Base-by-base conservation (phyloP, 2,888 invertebrate species). In the Clostera curtula region DNA sequence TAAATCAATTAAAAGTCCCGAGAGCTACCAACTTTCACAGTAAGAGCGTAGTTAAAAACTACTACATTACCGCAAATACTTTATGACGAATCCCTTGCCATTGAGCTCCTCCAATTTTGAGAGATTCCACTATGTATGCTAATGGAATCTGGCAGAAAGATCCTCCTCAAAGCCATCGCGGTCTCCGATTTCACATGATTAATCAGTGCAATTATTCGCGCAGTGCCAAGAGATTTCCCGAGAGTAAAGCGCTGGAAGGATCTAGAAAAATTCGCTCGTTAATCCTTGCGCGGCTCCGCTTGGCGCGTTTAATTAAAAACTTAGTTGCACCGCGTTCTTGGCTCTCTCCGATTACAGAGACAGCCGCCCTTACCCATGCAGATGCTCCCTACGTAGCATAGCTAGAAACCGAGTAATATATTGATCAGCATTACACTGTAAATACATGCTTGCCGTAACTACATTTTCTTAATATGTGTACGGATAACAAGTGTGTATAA, bases 201-300 rank as follows among this genome's bases (percentile, higher is more conserved):
- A 77, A 77, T 77, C 72, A 59, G 51, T 54, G 62, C 69, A 69
- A 76, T 77, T 74, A 76, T 66, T 75, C 64, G 59, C 59, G 55
- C 65, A 56, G 53, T 61, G 58, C 56, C 56, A 54, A 59, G 64
- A 74, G 63, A 75, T 74, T 77, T 71, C 73, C 71, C 67, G 55
- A 43, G 70, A 65, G 72, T 53, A 49, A 49, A 52, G 53, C 51
- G 57, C 48, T 56, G 56, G 46, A 60, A 65, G 68, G 66, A 61
- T 63, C 63, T 66, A 69, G 73, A 77, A 76, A 79, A 79, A 76
- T 75, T 71, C 55, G 66, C 59, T 74, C 72, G 71, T 76, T 76
- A 74, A 73, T 65, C 58, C 49, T 57, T 41, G 43, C 47, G 9
- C 48, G 60, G 61, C 29, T 59, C 53, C 50, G 54, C 57, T 45